These are phyloP conservation scores for Galerucella calmariensis DNA, from an alignment of 2,888 invertebrate species.

Conservation along the genomic window DNA sequence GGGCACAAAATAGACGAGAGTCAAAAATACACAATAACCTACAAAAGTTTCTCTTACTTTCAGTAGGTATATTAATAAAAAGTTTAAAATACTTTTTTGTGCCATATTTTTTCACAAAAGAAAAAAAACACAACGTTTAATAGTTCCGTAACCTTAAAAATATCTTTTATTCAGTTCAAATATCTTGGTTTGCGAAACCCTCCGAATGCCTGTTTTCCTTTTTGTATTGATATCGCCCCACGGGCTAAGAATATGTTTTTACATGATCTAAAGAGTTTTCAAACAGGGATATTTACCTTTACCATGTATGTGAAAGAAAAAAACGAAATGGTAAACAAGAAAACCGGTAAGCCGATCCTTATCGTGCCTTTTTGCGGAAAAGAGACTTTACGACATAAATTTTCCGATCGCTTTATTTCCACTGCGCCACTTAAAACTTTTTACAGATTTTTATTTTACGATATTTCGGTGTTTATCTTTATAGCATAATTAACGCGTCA, in stretches of 20 bases:
- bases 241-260: constrained; percentile 22
- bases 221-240: constrained; percentile 16
- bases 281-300: constrained; percentile 15
- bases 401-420: constrained; percentile 28
- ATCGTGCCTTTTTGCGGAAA: constrained; percentile 7
- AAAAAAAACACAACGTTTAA: not conserved
- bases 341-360: constrained; percentile 17
- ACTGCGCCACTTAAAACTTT: constrained; percentile 24
- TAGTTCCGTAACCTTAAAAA: not conserved
- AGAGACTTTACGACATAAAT: constrained; percentile 23
- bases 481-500: constrained; percentile 15
- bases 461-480: constrained; percentile 15
- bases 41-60: too few relatives aligned
- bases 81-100: too few relatives aligned
- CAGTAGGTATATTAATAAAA: too few relatives aligned
- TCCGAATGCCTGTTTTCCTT: not conserved
- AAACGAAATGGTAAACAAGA: constrained; percentile 14
- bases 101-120: too few relatives aligned
- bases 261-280: constrained; percentile 23
- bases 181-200: constrained; percentile 4
- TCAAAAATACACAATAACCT: too few relatives aligned
- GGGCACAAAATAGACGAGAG: too few relatives aligned
- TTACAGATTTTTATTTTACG: constrained; percentile 14
- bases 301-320: constrained; percentile 15
- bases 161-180: constrained; percentile 3